Percentiles rank a stretch among this genome's conserved stretches.
Conservation (phyloP, 1,140 invertebrate genomes). For the Oscheius sp. region DNA sequence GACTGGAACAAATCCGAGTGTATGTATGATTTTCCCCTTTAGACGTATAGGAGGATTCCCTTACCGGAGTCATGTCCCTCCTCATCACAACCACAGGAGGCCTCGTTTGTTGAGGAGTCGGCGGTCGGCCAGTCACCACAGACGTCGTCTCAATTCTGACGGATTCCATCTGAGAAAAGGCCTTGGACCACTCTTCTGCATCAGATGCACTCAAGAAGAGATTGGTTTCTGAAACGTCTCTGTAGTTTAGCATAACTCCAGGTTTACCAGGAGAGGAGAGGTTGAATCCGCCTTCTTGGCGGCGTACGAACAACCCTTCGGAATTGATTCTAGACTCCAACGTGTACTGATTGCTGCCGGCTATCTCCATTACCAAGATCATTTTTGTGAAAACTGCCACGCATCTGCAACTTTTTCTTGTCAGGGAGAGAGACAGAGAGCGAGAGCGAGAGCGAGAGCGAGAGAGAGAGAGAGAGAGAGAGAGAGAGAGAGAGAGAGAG, state of each 20-base stretch:
- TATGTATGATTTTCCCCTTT: too few relatives aligned
- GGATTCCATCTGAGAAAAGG: not conserved
- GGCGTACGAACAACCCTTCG: not conserved
- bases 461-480: not conserved
- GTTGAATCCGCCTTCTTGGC: not conserved
- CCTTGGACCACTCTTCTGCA: slow-evolving; percentile 5
- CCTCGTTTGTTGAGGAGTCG: slow-evolving; percentile 2
- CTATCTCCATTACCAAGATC: slow-evolving; percentile 30
- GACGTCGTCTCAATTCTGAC: not conserved
- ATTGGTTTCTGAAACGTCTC: not conserved
- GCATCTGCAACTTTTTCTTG: slow-evolving; percentile 41
- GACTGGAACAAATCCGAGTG: too few relatives aligned
- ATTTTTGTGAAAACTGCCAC: slow-evolving; percentile 42
- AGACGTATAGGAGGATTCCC: too few relatives aligned
- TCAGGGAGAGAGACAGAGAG: not conserved
- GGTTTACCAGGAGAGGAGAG: not conserved
- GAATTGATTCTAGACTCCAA: not conserved
- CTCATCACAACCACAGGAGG: not conserved
- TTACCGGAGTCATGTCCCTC: too few relatives aligned
- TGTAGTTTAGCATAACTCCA: not conserved
- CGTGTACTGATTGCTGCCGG: not conserved
- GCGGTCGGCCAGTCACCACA: not conserved
- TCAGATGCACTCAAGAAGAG: not conserved
- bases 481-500: not conserved
- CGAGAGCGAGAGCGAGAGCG: not conserved